A percentile compares a stretch with the other conserved stretches of the same genome.
Conservation (phyloP, 1,140 invertebrate species). For the Heliothis virescens region DNA sequence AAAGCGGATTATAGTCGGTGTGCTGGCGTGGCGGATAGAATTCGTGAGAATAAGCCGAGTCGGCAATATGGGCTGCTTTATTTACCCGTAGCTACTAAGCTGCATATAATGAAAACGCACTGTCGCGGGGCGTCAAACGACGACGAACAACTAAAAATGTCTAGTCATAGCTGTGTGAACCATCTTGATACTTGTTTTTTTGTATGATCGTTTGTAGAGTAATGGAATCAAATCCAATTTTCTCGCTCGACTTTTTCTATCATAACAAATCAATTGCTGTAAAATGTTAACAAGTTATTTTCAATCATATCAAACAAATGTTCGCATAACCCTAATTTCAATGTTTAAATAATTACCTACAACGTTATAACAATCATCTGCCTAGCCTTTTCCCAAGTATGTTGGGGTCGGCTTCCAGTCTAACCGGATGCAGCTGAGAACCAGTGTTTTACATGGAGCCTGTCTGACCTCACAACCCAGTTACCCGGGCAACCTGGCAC, state of each 20-base stretch:
- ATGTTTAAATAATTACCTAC: not conserved
- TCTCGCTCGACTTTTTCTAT: slow-evolving; percentile 24
- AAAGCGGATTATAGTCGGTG: slow-evolving; percentile 83
- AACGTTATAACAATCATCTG: not conserved
- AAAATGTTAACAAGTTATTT: too few relatives aligned
- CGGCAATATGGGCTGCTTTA: slow-evolving; percentile 83
- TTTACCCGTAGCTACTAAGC: slow-evolving; percentile 73
- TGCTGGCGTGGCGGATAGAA: slow-evolving; percentile 77
- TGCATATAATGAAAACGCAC: slow-evolving; percentile 81
- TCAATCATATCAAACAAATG: too few relatives aligned
- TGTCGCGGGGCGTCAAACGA: slow-evolving; percentile 79
- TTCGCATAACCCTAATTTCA: too few relatives aligned
- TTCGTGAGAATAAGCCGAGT: slow-evolving; percentile 78
- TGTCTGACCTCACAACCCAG: too few relatives aligned
- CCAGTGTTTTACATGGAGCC: too few relatives aligned
- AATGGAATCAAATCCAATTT: slow-evolving; percentile 28
- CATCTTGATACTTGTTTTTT: slow-evolving; percentile 58
- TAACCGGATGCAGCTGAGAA: too few relatives aligned
- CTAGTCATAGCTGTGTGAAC: slow-evolving; percentile 42
- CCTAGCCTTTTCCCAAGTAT: too few relatives aligned
- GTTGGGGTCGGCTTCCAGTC: too few relatives aligned
- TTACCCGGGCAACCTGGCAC: too few relatives aligned
- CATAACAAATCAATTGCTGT: not conserved
- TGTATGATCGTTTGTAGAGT: not conserved
- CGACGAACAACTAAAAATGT: slow-evolving; percentile 64